Conservation (phyloP, 2,888 invertebrate species). For the Cerceris ruficornis region DNA sequence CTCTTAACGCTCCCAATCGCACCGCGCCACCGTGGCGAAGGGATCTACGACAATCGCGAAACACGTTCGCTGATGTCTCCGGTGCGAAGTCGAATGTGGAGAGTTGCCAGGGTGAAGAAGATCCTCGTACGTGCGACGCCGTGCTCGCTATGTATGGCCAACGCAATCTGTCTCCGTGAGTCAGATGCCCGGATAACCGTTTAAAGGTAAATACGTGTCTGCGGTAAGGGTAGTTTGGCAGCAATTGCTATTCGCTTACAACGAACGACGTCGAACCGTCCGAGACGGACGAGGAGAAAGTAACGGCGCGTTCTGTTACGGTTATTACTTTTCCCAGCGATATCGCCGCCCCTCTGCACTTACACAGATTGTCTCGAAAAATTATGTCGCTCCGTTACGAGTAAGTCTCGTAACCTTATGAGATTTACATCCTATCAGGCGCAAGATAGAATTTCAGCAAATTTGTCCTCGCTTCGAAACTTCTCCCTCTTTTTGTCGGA, state of each 20-base stretch:
- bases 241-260: neutral
- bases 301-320: no score
- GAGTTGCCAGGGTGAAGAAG: neutral
- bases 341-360: no score
- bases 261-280: neutral
- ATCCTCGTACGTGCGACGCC: neutral
- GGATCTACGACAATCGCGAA: conserved; percentile 7
- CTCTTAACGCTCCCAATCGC: conserved; percentile 50
- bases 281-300: no score
- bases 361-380: no score
- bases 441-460: no score
- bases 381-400: no score
- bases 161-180: conserved; percentile 5
- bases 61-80: neutral
- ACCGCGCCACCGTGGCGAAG: conserved; percentile 25
- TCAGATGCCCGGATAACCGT: conserved; percentile 3
- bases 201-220: neutral
- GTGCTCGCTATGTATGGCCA: neutral
- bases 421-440: no score
- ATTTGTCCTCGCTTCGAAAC: no score
- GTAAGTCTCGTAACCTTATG: no score
- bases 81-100: neutral
- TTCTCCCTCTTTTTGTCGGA: no score
- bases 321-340: no score
- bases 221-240: neutral